Conservation (phyloP, 2,113 vertebrate species). For the Chauna torquata region DNA sequence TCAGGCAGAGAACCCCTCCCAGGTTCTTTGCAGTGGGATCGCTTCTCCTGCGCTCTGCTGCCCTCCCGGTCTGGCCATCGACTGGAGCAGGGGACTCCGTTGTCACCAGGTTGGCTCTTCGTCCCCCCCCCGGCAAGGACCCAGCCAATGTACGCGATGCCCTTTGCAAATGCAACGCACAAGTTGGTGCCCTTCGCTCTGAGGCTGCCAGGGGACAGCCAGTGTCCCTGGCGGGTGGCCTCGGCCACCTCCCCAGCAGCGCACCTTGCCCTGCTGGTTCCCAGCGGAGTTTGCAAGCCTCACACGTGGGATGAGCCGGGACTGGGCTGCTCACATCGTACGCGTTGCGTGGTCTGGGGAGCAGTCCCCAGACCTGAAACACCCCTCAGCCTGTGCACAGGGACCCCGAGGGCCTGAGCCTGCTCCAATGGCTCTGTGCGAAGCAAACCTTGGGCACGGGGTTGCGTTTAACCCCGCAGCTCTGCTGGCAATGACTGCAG, state of each 20-base stretch:
- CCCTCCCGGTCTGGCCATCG: fast-evolving
- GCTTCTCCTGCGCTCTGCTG: background rate
- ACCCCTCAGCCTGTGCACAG: background rate
- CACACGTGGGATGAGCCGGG: background rate
- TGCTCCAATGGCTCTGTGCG: background rate
- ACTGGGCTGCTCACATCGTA: background rate
- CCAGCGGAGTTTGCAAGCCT: background rate
- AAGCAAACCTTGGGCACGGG: background rate
- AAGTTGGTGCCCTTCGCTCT: background rate
- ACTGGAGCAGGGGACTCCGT: background rate
- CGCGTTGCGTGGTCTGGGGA: background rate
- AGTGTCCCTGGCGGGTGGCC: background rate
- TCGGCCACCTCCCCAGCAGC: background rate
- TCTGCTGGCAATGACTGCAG: too few species aligned
- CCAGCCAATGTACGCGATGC: background rate
- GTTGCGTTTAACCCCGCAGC: fast-evolving
- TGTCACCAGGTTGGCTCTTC: background rate
- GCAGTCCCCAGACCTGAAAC: background rate
- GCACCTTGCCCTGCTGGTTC: background rate
- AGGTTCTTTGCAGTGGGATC: background rate
- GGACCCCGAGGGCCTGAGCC: background rate
- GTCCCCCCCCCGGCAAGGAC: background rate
- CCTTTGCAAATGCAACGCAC: background rate
- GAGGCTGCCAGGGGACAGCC: background rate
- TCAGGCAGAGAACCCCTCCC: background rate